phyloP scores from a whole-genome alignment of 2,113 vertebrate species.

The Bothrops jararaca region DNA sequence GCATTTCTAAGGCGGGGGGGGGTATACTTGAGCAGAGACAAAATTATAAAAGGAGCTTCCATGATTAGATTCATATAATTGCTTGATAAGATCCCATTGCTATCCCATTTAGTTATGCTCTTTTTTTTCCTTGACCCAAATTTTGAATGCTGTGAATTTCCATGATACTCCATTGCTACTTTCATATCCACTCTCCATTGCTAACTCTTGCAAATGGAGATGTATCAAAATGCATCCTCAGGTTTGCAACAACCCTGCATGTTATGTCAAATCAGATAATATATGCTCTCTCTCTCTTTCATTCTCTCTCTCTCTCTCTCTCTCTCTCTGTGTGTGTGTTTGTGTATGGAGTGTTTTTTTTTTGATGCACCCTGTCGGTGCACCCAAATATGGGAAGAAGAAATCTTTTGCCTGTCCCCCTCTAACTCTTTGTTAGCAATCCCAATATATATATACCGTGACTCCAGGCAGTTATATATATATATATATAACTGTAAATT shows the following conservation, averaged over 20 bases:
- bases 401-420: too few relatives aligned
- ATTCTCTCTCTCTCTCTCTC: too few relatives aligned
- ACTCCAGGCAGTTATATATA: too few relatives aligned
- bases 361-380: too few relatives aligned
- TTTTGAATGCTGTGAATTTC: conserved; percentile 5
- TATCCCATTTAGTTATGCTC: background rate
- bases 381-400: too few relatives aligned
- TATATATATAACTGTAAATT: background rate
- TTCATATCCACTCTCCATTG: conserved; percentile 16
- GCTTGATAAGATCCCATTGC: background rate
- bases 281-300: too few relatives aligned
- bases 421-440: too few relatives aligned
- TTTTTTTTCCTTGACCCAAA: background rate
- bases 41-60: background rate
- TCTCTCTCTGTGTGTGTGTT: too few relatives aligned
- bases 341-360: too few relatives aligned
- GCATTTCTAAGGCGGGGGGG: background rate
- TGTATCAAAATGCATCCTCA: conserved; percentile 15
- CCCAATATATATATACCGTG: too few relatives aligned
- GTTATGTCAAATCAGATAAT: conserved; percentile 17
- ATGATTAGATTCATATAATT: background rate
- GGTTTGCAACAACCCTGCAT: conserved; percentile 43
- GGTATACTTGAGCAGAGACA: background rate
- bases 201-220: conserved; percentile 11
- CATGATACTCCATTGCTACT: conserved; percentile 38